Conservation (phyloP, 2,113 vertebrate species). For the Stigmatopora argus region DNA sequence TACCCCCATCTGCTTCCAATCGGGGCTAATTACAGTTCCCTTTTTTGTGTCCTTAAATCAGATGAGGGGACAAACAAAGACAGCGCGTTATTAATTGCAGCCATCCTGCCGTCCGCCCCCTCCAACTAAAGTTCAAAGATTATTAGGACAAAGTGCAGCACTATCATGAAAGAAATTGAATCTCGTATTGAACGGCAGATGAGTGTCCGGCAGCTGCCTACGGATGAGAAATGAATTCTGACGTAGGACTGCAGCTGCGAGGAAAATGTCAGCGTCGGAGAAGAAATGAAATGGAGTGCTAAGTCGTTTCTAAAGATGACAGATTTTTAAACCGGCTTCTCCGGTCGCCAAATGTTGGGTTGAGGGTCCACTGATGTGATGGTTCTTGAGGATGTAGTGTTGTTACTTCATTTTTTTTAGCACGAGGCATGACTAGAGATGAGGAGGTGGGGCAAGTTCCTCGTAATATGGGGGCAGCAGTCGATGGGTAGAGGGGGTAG, state of each 20-base stretch:
- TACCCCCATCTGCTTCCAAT: slow-evolving; percentile 77
- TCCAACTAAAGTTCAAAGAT: slow-evolving; percentile 61
- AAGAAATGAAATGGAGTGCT: neutral
- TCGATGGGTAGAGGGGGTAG: slow-evolving; percentile 55
- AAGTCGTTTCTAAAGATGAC: neutral
- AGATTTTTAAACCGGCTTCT: neutral
- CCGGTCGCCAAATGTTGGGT: neutral
- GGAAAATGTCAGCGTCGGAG: neutral
- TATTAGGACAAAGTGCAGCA: slow-evolving; percentile 42
- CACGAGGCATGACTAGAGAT: slow-evolving; percentile 36
- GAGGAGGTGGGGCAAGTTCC: slow-evolving; percentile 30
- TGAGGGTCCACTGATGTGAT: neutral
- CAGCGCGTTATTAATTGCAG: slow-evolving; percentile 57
- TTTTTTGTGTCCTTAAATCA: slow-evolving; percentile 69
- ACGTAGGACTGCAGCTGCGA: slow-evolving; percentile 11
- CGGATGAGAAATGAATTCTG: slow-evolving; percentile 18
- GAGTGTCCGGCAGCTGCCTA: slow-evolving; percentile 40
- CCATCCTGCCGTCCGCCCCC: slow-evolving; percentile 33
- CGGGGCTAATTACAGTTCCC: slow-evolving; percentile 70
- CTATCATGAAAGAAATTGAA: slow-evolving; percentile 29
- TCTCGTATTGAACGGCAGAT: slow-evolving; percentile 38
- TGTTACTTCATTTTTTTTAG: slow-evolving; percentile 30
- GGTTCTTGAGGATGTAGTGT: slow-evolving; percentile 2
- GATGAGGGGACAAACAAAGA: slow-evolving; percentile 42
- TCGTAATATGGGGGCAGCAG: slow-evolving; percentile 29